Conservation (phyloP, 2,113 vertebrate genomes). For the Cariama cristata region DNA sequence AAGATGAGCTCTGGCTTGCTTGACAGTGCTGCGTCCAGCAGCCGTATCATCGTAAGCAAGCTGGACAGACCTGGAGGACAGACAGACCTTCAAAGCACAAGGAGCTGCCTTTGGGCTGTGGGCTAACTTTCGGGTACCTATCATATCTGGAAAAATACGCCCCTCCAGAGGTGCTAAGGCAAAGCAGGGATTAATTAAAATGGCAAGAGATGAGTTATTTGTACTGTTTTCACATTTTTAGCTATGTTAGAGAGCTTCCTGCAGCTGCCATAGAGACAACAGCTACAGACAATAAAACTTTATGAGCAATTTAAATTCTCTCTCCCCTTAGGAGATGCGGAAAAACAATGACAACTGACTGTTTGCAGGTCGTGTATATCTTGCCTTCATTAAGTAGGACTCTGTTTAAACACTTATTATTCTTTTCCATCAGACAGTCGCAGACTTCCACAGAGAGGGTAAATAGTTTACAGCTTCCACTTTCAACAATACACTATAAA, state of each 20-base stretch:
- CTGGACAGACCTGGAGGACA: background rate
- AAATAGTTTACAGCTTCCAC: constrained; percentile 60
- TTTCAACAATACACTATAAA: constrained; percentile 56
- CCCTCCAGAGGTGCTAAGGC: background rate
- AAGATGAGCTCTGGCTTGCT: background rate
- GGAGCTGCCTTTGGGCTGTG: background rate
- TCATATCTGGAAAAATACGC: background rate
- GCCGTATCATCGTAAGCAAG: no score
- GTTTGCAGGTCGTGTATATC: constrained; percentile 26
- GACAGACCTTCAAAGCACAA: background rate
- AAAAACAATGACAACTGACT: constrained; percentile 49
- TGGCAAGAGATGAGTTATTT: constrained; percentile 2
- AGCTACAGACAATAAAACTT: constrained; percentile 66
- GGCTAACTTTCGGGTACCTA: background rate
- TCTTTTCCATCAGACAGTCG: constrained; percentile 27
- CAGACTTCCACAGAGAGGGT: background rate
- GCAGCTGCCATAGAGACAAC: constrained; percentile 58
- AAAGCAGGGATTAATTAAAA: constrained; percentile 32
- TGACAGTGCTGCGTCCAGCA: background rate
- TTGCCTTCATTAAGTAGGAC: constrained; percentile 44
- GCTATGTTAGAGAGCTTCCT: background rate
- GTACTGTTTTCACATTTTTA: constrained; percentile 44
- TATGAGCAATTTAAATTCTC: constrained; percentile 55
- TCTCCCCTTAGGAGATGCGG: constrained; percentile 4
- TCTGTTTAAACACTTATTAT: constrained; percentile 35